Base-by-base conservation (phyloP, 2,113 vertebrate species). In the Paramisgurnus dabryanus region DNA sequence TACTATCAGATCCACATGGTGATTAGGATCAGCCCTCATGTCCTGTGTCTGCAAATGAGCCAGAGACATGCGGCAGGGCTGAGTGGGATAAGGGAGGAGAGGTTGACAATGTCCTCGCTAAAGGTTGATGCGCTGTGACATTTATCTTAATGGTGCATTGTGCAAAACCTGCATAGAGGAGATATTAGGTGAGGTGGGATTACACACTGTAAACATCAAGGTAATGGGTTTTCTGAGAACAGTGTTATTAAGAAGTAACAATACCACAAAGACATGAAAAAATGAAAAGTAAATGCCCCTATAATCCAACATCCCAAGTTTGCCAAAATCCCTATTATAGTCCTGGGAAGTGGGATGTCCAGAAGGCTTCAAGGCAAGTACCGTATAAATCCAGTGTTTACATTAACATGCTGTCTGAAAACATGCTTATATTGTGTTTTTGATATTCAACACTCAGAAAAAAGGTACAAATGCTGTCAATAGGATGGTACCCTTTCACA, bases 1-100 rank as follows among this genome's bases (percentile, higher is more conserved):
- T 73, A 9, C 53, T 73, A 73, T 73, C 70, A 60, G 70, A 60
- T 60, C 34, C n/a, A 7, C 53, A n/a, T 60, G 27, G 27, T 34
- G 70, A 73, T 73, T 60, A 3, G 5, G n/a, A 73, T 73, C 55
- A 0, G 6, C 49, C 68, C 68, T 55, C 49, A 71, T 40, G 68
- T 71, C 49, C 49, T 40, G 68, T 70, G 49, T 1, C 34, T 3
- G 17, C n/a, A 58, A n/a, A 58, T 60, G 53, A 40, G 41, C 6
- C 10, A 9, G 55, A 73, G 22, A 60, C 53, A 6, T 43, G 53
- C 34, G 27, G 27, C 27, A 34, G 27, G 27, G 27, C 27, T 34
- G 27, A 34, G 27, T 73, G 34, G 45, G 7, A 8, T 8, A 9
- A 17, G 34, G 10, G 69, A 58, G 39, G 66, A 8, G 7, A 15